Evolutionary conservation across 2,113 vertebrate species (phyloP).

Genomic region (Percopsis transmontana): DNA sequence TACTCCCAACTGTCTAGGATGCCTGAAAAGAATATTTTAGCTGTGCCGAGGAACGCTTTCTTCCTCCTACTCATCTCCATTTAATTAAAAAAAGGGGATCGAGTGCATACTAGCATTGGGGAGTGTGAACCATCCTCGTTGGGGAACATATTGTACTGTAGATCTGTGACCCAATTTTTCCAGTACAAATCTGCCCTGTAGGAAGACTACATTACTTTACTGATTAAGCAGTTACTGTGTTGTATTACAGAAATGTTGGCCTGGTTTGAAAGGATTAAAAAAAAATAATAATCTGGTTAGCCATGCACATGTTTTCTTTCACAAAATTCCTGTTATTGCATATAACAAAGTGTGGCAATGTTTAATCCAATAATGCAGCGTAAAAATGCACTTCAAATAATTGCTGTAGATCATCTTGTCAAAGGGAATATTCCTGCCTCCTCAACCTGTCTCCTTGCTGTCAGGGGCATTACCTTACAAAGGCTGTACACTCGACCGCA

Average conservation of each 20-base stretch:
- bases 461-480: neutral
- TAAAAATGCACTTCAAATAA: neutral
- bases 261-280: neutral
- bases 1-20: slow-evolving; percentile 33
- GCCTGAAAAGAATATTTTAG: slow-evolving; percentile 45
- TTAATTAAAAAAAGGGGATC: slow-evolving; percentile 73
- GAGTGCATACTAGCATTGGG: slow-evolving; percentile 19
- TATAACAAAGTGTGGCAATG: neutral
- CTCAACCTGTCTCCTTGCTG: neutral
- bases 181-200: slow-evolving; percentile 46
- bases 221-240: slow-evolving; percentile 43
- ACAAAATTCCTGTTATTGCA: slow-evolving; percentile 7
- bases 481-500: neutral
- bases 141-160: slow-evolving; percentile 40
- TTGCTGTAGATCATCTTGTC: neutral
- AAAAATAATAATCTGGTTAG: neutral
- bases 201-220: slow-evolving; percentile 44
- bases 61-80: slow-evolving; percentile 52
- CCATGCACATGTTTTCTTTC: neutral
- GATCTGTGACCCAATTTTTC: slow-evolving; percentile 64
- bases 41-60: slow-evolving; percentile 39
- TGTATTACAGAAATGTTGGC: neutral
- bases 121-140: slow-evolving; percentile 45
- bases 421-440: slow-evolving; percentile 2
- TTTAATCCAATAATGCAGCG: neutral